These are phyloP conservation scores for Eumeta japonica DNA, from an alignment of 1,140 invertebrate genomes.

Conservation along the genomic window DNA sequence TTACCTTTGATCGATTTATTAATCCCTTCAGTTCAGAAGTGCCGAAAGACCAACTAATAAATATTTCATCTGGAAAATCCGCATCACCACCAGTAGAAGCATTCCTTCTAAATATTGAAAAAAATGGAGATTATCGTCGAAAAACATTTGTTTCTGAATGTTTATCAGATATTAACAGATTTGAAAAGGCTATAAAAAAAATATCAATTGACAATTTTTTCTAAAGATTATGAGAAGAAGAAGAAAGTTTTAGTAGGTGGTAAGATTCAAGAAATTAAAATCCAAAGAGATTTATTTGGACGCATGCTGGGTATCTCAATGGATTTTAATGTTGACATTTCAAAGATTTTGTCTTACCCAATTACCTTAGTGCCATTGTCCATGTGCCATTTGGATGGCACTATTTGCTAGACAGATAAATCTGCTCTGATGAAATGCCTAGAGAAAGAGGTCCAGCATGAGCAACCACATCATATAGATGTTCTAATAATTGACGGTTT, in stretches of 20 bases:
- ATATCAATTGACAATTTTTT: constrained; percentile 8
- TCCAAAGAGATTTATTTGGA: constrained; percentile 23
- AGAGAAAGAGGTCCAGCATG: no score
- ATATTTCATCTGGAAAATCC: no score
- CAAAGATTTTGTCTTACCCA: no score
- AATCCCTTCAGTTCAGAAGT: constrained; percentile 9
- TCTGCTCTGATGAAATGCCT: no score
- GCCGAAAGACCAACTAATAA: constrained; percentile 9
- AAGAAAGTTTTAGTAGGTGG: constrained; percentile 11
- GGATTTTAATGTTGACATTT: constrained; percentile 11
- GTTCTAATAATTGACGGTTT: no score
- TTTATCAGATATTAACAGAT: constrained; percentile 4
- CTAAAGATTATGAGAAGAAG: constrained; percentile 10
- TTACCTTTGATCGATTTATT: constrained; percentile 6
- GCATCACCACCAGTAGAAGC: constrained; percentile 6
- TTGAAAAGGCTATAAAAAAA: constrained; percentile 10
- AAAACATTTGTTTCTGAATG: constrained; percentile 14
- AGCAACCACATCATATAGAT: no score
- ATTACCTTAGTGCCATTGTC: no score
- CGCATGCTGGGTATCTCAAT: no score
- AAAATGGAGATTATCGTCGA: constrained; percentile 8
- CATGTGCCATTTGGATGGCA: no score
- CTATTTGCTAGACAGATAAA: constrained; percentile 16
- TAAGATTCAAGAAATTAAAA: no score
- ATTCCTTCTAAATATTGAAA: no score